Percentiles rank a stretch among this genome's conserved stretches.
These are phyloP conservation scores for Xyrichtys novacula DNA, from an alignment of 2,797 vertebrate species.

Conservation along the genomic window DNA sequence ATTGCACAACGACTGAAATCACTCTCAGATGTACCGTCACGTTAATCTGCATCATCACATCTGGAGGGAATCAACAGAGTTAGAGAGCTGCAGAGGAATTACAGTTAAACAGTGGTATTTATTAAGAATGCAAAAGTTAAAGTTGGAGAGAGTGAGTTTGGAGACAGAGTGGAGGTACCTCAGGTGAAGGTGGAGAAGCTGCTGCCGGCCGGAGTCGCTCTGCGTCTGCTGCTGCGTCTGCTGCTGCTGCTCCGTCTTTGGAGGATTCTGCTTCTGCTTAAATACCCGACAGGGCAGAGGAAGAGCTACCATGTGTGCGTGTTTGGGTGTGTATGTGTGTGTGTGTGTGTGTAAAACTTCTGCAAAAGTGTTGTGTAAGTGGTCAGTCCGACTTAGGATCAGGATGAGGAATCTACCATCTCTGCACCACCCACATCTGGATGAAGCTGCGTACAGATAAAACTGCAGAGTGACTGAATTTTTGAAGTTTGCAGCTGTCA, in stretches of 20 bases:
- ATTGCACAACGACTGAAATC: slow-evolving; percentile 19
- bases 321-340: slow-evolving; percentile 27
- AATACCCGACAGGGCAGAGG: slow-evolving; percentile 55
- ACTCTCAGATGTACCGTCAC: slow-evolving; percentile 15
- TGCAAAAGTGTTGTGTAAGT: slow-evolving; percentile 40
- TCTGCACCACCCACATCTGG: slow-evolving; percentile 51
- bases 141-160: background rate
- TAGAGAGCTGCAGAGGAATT: background rate
- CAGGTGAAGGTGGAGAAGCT: slow-evolving; percentile 38
- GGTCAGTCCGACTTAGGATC: slow-evolving; percentile 58
- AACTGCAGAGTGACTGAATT: slow-evolving; percentile 1
- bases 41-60: slow-evolving; percentile 32
- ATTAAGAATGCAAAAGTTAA: background rate
- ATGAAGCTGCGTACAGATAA: slow-evolving; percentile 26
- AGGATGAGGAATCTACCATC: slow-evolving; percentile 78
- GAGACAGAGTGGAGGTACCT: slow-evolving; percentile 28
- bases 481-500: slow-evolving; percentile 17
- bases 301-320: slow-evolving; percentile 25
- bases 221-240: slow-evolving; percentile 49
- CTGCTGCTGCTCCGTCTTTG: slow-evolving; percentile 46
- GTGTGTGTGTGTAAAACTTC: slow-evolving; percentile 20
- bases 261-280: slow-evolving; percentile 61
- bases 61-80: slow-evolving; percentile 31
- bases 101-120: background rate
- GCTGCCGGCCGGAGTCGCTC: slow-evolving; percentile 43